Base-by-base conservation (phyloP, 2,888 invertebrate species). In the Drosophila buzzatii region DNA sequence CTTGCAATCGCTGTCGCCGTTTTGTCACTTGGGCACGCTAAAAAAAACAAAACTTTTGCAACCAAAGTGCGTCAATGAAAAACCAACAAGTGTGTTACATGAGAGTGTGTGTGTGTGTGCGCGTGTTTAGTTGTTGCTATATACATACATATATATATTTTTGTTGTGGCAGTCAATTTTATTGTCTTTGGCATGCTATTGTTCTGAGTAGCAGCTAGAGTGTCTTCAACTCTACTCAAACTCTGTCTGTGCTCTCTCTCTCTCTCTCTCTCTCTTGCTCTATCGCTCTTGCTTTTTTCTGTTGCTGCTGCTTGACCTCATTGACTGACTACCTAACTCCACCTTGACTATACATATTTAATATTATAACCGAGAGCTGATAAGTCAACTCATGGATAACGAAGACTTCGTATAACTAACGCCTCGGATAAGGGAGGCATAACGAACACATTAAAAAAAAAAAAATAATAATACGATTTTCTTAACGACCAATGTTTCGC, bases 31-130 rank as follows among this genome's bases (percentile, higher is more conserved):
- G 74, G 80, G 79, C 80, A 78, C 75, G 78, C 72, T 78, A 75
- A 78, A 78, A 78, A 49, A 49, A 51, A 78, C 31, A 49, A 51
- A 78, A 78, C 44, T 66, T 78, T 78, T 66, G 58, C 59, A 72
- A 75, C 61, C 77, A 70, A 79, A 80, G 81, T 81, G 81, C 81
- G 81, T 81, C 81, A 79, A 76, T 81, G 81, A 73, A 79, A 81
- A 78, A 81, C 81, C 81, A 81, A 81, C 81, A 81, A 81, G 81
- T 81, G 81, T 75, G 75, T 44, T 41, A 58, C 53, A 44, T 65
- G 49, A 56, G 57, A 61, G 58, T 65, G 58, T 69, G 44, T 39
- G 41, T 59, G 41, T 41, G 27, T 44, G 59, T 49, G 58, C 66
- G 55, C 61, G 72, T 64, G 70, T 70, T 59, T 70, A 63, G 75